A percentile compares a stretch with the other conserved stretches of the same genome.
Evolutionary conservation across 2,113 vertebrate genomes (phyloP).

Genomic region (Stigmatopora nigra): DNA sequence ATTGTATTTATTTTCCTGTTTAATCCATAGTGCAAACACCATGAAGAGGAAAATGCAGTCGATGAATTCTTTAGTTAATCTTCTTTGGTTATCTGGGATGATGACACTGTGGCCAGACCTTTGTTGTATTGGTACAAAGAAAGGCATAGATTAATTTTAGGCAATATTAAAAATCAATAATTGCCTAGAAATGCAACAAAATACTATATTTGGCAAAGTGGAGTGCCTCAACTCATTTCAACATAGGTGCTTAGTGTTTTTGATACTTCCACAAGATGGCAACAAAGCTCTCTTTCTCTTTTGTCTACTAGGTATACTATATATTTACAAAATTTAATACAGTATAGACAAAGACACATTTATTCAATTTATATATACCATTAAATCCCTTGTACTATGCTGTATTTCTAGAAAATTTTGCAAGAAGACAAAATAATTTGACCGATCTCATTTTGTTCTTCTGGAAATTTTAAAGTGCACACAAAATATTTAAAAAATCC

Average conservation of each 20-base stretch:
- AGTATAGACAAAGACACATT: too few species aligned
- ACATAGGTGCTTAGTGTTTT: neutral
- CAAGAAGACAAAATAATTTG: too few species aligned
- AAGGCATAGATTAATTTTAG: neutral
- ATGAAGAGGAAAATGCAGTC: neutral
- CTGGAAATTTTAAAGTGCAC: too few species aligned
- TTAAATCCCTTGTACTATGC: too few species aligned
- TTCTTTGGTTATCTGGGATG: neutral
- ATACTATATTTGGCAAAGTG: neutral
- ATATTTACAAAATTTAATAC: too few species aligned
- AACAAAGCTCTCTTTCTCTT: neutral
- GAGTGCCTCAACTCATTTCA: neutral
- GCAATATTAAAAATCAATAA: neutral
- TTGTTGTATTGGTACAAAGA: neutral
- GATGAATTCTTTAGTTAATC: neutral
- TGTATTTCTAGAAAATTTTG: too few species aligned
- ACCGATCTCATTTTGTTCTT: too few species aligned
- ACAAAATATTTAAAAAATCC: too few species aligned
- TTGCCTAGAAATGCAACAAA: neutral
- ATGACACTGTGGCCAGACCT: neutral
- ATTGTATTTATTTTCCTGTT: slow-evolving; percentile 32
- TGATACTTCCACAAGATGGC: neutral
- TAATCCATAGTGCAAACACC: slow-evolving; percentile 41
- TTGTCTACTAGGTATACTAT: too few species aligned
- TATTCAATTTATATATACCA: too few species aligned